Evolutionary conservation across 2,113 vertebrate genomes (phyloP).

Genomic region (Mohoua ochrocephala): DNA sequence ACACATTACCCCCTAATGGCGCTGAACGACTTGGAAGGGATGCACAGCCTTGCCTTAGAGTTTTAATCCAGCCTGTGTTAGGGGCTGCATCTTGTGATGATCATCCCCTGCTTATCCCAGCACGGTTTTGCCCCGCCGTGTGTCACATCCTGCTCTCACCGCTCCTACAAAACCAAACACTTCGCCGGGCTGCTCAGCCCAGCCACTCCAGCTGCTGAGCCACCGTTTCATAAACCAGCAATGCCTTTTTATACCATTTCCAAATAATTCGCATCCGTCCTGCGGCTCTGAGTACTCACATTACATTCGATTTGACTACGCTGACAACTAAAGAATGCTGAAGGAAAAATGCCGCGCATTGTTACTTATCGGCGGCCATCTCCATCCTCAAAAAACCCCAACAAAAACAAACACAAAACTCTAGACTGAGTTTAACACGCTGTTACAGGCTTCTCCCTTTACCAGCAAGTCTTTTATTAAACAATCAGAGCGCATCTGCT

Average conservation of each 20-base stretch:
- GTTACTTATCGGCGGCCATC: not conserved
- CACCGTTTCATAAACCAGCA: not conserved
- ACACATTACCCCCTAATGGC: not conserved
- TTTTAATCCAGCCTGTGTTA: not conserved
- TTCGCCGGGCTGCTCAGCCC: not conserved
- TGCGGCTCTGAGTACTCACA: fast-evolving
- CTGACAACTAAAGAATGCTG: not conserved
- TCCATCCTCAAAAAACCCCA: not conserved
- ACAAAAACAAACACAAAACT: not conserved
- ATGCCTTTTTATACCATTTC: fast-evolving
- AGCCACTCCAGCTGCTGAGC: not conserved
- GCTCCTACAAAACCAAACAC: fast-evolving
- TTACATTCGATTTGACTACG: not conserved
- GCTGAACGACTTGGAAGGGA: not conserved
- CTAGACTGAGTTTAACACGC: not conserved
- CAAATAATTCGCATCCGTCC: not conserved
- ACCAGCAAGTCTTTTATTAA: not conserved
- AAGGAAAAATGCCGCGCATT: not conserved
- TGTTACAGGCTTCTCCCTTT: not conserved
- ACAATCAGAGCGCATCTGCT: not conserved
- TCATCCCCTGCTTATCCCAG: not conserved
- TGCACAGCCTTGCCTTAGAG: fast-evolving
- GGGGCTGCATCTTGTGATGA: not conserved
- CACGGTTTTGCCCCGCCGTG: not conserved
- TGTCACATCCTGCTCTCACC: not conserved